Evolutionary conservation across 2,113 vertebrate species (phyloP).

Genomic region (Istiophorus platypterus): DNA sequence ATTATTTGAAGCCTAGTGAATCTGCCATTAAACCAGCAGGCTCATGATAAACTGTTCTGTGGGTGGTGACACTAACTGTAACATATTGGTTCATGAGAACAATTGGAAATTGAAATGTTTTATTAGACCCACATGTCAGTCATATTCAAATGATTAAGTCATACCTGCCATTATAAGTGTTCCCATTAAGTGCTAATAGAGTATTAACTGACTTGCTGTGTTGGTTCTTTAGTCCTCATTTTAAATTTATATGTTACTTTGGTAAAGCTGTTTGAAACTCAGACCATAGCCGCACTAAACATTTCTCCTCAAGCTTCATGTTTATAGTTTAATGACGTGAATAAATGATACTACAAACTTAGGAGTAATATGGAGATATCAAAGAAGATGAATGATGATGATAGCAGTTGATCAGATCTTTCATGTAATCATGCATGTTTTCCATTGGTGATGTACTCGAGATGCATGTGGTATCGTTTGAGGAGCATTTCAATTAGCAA

Average conservation of each 20-base stretch:
- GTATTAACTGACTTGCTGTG: conserved; percentile 6
- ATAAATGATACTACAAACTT: background rate
- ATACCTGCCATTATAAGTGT: conserved; percentile 11
- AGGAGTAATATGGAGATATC: background rate
- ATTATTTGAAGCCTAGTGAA: conserved; percentile 49
- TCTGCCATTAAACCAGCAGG: conserved; percentile 50
- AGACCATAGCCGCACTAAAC: conserved; percentile 59
- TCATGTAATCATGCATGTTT: conserved; percentile 38
- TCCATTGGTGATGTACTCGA: background rate
- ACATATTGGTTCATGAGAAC: conserved; percentile 51
- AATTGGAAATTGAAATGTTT: conserved; percentile 12
- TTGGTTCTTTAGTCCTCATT: background rate
- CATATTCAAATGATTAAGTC: conserved; percentile 1
- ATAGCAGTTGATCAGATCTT: background rate
- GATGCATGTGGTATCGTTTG: conserved; percentile 47
- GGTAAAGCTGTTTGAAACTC: conserved; percentile 10
- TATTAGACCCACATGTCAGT: conserved; percentile 32
- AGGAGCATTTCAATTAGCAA: conserved; percentile 5
- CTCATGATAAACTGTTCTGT: no score
- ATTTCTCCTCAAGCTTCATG: conserved; percentile 48
- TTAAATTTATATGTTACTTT: background rate
- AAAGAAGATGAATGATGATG: background rate
- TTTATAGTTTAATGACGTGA: background rate
- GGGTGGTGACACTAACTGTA: no score
- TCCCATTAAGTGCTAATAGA: background rate